Base-by-base conservation (phyloP, 1,140 invertebrate species). In the Achatina immaculata region DNA sequence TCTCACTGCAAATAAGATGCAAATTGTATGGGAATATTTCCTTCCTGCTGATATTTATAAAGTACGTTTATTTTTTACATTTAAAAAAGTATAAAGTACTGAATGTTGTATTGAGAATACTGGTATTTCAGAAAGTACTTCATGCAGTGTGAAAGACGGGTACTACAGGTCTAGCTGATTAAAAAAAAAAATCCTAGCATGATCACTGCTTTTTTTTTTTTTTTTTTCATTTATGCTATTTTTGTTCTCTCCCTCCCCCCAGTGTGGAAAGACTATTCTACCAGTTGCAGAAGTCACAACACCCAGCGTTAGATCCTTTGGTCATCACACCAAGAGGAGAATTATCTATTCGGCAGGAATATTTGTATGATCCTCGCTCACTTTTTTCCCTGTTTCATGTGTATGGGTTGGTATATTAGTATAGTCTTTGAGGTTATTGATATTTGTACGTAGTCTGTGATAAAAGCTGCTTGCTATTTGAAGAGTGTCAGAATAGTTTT, bases 211-310 rank as follows among this genome's bases (percentile, higher is more conserved):
- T n/a, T n/a, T n/a, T n/a, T n/a, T n/a, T n/a, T n/a, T n/a, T n/a
- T n/a, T n/a, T n/a, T n/a, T n/a, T n/a, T n/a, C n/a, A n/a, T n/a
- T n/a, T n/a, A n/a, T n/a, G n/a, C n/a, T n/a, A n/a, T n/a, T n/a
- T n/a, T n/a, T n/a, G n/a, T n/a, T n/a, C n/a, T 69, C 51, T 62
- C 85, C 81, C 80, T 31, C 58, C 90, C 84, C 94, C 81, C 87
- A 96, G 96, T 92, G 96, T 97, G 82, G 96, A 97, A 90, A 93
- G 95, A 85, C 91, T 97, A 79, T 97, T 96, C 91, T 94, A 94
- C 85, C 95, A 96, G 87, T 90, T 97, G 81, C 94, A 94, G 85
- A 94, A 95, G 87, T 95, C 95, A 80, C 94, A 94, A 66, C 94
- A 96, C 92, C 94, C 95, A 79, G 95, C 96, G 74, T 92, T 97